Conservation (phyloP, 2,113 vertebrate species). For the Hyperopisus bebe region DNA sequence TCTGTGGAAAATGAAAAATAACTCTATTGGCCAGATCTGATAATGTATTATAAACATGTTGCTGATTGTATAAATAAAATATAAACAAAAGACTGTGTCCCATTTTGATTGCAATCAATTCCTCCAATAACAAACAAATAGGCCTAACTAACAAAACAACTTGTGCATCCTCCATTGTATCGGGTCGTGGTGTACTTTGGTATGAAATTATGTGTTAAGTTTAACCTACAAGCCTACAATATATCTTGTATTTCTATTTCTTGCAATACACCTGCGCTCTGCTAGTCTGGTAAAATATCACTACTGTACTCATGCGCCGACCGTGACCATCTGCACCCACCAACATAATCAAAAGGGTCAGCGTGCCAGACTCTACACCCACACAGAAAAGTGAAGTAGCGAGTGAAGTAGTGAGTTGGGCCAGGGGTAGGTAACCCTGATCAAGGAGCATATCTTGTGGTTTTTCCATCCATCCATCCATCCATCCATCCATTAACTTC, state of each 20-base stretch:
- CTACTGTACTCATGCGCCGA: background rate
- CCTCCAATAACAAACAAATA: background rate
- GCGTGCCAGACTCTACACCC: background rate
- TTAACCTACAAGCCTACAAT: background rate
- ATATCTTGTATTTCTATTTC: background rate
- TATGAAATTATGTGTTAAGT: background rate
- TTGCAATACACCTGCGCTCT: background rate
- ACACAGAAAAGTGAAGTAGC: background rate
- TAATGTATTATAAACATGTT: no score
- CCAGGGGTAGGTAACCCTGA: no score
- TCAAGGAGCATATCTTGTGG: no score
- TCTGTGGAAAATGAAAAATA: no score
- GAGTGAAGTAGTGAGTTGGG: background rate
- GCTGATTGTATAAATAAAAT: no score
- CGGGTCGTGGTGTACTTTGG: background rate
- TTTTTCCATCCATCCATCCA: no score
- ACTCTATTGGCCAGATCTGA: no score
- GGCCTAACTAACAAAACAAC: background rate
- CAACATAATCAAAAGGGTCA: background rate
- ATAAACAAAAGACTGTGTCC: no score
- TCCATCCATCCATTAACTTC: no score
- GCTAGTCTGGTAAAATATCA: background rate
- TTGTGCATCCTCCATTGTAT: background rate
- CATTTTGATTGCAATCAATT: background rate
- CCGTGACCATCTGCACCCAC: background rate